Conservation (phyloP, 2,113 vertebrate species). For the Suncus etruscus region DNA sequence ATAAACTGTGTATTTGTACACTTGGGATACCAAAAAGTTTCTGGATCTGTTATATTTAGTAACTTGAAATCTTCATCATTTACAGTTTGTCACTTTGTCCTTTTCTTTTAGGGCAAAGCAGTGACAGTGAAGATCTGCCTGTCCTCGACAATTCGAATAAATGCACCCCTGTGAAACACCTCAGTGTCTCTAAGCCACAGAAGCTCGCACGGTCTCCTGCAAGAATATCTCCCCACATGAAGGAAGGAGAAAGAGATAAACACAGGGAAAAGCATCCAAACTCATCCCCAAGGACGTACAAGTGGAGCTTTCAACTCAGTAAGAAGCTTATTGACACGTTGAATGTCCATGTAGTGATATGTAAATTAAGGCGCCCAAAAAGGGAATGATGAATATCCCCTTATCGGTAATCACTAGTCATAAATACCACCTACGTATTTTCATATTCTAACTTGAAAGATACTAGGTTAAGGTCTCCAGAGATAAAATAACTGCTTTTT, state of each 20-base stretch:
- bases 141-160: slow-evolving; percentile 90
- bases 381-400: background rate
- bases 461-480: background rate
- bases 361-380: slow-evolving; percentile 57
- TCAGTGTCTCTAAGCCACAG: slow-evolving; percentile 90
- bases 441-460: slow-evolving; percentile 7
- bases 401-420: background rate
- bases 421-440: slow-evolving; percentile 33
- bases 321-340: slow-evolving; percentile 78
- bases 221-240: slow-evolving; percentile 90
- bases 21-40: slow-evolving; percentile 20
- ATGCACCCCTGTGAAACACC: slow-evolving; percentile 92
- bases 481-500: slow-evolving; percentile 12
- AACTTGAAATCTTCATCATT: slow-evolving; percentile 31
- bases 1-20: background rate
- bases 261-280: slow-evolving; percentile 93
- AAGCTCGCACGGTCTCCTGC: slow-evolving; percentile 92
- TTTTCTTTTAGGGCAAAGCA: slow-evolving; percentile 93
- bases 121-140: slow-evolving; percentile 96
- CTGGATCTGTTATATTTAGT: slow-evolving; percentile 20
- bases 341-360: background rate
- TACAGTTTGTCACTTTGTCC: slow-evolving; percentile 40
- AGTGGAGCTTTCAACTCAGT: slow-evolving; percentile 98
- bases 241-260: slow-evolving; percentile 92
- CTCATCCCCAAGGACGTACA: slow-evolving; percentile 93